Evolutionary conservation across 2,797 vertebrate genomes (phyloP).

Genomic region (Chiloscyllium punctatum): DNA sequence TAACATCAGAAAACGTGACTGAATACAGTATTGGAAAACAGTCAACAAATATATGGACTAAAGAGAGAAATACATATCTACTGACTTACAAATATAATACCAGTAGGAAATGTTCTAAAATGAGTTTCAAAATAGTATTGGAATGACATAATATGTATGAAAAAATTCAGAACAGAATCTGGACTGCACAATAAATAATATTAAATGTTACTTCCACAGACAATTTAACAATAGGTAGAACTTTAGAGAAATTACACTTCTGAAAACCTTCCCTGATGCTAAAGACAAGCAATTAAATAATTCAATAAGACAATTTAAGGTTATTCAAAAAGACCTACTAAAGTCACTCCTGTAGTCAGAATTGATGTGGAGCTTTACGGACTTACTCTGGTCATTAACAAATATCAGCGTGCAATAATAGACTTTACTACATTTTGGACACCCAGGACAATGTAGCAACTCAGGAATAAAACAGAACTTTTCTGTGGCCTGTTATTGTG

Average conservation of each 20-base stretch:
- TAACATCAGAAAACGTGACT: background rate
- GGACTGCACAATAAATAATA: background rate
- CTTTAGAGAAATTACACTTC: background rate
- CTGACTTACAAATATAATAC: background rate
- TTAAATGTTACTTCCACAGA: background rate
- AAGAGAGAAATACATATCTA: background rate
- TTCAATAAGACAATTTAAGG: background rate
- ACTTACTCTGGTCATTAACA: background rate
- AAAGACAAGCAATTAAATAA: background rate
- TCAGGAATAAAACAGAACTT: background rate
- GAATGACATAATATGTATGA: background rate
- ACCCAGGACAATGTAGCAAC: background rate
- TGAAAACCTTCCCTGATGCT: background rate
- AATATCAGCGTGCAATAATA: background rate
- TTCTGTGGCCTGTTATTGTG: background rate
- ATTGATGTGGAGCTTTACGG: background rate
- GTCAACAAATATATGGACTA: background rate
- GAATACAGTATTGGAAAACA: background rate
- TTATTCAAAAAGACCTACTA: background rate
- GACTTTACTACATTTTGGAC: background rate
- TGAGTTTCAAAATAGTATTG: background rate
- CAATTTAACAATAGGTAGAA: background rate
- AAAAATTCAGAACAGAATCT: background rate
- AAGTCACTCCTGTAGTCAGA: background rate
- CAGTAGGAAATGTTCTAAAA: background rate